These are phyloP conservation scores for Sciaenops ocellatus DNA, from an alignment of 2,797 vertebrate species.

Conservation along the genomic window DNA sequence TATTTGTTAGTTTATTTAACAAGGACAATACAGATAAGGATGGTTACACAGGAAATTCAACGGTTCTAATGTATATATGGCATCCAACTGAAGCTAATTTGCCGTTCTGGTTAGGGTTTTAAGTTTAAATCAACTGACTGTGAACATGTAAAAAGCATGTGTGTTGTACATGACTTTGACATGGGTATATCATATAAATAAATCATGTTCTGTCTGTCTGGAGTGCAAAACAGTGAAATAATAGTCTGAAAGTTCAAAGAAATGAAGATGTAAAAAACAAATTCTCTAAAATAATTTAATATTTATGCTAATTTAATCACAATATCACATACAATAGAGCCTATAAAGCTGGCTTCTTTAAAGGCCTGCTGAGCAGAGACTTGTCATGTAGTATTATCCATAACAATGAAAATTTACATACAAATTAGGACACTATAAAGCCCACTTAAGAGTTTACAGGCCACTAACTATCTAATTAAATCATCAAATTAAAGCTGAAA, in stretches of 20 bases:
- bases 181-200: not conserved
- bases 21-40: conserved; percentile 1
- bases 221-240: not conserved
- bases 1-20: conserved; percentile 28
- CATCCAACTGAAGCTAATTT: not conserved
- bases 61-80: not conserved
- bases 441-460: conserved; percentile 63
- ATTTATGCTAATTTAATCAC: not conserved
- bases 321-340: conserved; percentile 14
- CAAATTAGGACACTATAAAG: conserved; percentile 70
- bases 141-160: not conserved
- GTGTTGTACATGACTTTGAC: not conserved
- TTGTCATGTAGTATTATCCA: conserved; percentile 57
- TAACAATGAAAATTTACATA: conserved; percentile 71
- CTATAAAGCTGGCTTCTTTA: conserved; percentile 29
- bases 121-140: not conserved
- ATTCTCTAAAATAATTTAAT: not conserved
- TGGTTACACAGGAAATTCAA: not conserved
- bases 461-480: conserved; percentile 74
- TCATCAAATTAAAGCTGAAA: conserved; percentile 61
- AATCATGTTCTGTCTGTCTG: not conserved
- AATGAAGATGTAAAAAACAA: not conserved
- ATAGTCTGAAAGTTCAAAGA: not conserved
- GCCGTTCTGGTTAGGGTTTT: not conserved
- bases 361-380: conserved; percentile 34